Evolutionary conservation across 2,113 vertebrate genomes (phyloP), one percentile per base, ranked within the genome.

Genomic region (Chionomys nivalis): DNA sequence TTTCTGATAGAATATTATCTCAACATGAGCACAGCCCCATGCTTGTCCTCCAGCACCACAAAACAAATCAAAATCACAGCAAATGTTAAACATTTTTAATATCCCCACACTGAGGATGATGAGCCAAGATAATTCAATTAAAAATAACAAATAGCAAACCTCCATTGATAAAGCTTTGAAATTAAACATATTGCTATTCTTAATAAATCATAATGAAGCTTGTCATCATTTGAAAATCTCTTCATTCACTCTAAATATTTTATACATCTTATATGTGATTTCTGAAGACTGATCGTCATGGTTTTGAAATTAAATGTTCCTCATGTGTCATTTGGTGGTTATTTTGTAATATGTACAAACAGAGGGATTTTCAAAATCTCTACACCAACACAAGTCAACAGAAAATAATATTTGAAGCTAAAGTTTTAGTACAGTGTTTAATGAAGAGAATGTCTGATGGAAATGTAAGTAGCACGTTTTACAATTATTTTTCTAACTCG

Each of bases 381-480:
- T 94, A 97, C 87, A 97, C 52, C 97, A 98, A 97, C 94, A 97
- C 95, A 73, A 98, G 94, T 98, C 94, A 97, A 98, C 98, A 97
- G 96, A 98, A 97, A 98, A 96, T 94, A 92, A 97, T 97, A 97
- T 92, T 97, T 95, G 97, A 96, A 96, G 98, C 94, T 96, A 98
- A 97, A 98, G 91, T 94, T 98, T 98, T 97, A 96, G 78, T 97
- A 97, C 95, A 97, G 98, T 98, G 97, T 96, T 97, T 97, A 96
- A 98, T 97, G 97, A 98, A 97, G 94, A 98, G 97, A 93, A 85
- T 96, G 92, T 91, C 94, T 98, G 98, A 98, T 98, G 97, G 98
- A 98, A 98, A 98, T 98, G 98, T 96, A 97, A 97, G 97, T 78
- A 98, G 95, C 95, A 97, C 98, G 98, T 98, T 97, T 93, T 91